Percentiles rank a stretch among this genome's conserved stretches.
These are phyloP conservation scores for Sebastes flavidus DNA, from an alignment of 2,797 vertebrate genomes.

Conservation along the genomic window DNA sequence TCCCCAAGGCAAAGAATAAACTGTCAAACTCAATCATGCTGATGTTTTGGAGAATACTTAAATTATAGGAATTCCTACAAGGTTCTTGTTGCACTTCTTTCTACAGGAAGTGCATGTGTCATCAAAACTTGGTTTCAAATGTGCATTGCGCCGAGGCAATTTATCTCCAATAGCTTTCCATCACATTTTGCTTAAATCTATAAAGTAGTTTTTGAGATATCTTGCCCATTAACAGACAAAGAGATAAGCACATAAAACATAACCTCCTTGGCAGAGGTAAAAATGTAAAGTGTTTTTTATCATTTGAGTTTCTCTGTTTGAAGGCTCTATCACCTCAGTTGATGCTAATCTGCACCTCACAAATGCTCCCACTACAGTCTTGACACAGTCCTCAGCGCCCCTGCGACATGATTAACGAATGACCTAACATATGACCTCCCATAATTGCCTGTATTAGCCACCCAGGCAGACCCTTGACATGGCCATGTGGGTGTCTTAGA, in stretches of 20 bases:
- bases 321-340: not conserved
- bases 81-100: not conserved
- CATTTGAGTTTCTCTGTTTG: not conserved
- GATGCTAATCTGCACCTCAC: constrained; percentile 8
- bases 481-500: constrained; percentile 29
- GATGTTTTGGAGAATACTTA: not conserved
- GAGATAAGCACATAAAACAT: not conserved
- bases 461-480: constrained; percentile 23
- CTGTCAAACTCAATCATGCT: not conserved
- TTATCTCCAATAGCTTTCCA: not conserved
- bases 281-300: not conserved
- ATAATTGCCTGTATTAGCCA: constrained; percentile 45
- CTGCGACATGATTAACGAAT: constrained; percentile 33
- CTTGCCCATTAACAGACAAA: not conserved
- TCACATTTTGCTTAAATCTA: not conserved
- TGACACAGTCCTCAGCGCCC: not conserved
- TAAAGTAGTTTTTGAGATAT: not conserved
- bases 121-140: not conserved
- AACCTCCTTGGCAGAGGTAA: not conserved
- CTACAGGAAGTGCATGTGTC: not conserved
- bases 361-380: not conserved
- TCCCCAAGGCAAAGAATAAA: not conserved
- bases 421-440: constrained; percentile 42
- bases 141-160: too few relatives aligned
- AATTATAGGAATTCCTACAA: not conserved